Percentiles rank a stretch among this genome's conserved stretches.
These are phyloP conservation scores for Eulacestoma nigropectus DNA, from an alignment of 2,113 vertebrate genomes.

Conservation along the genomic window DNA sequence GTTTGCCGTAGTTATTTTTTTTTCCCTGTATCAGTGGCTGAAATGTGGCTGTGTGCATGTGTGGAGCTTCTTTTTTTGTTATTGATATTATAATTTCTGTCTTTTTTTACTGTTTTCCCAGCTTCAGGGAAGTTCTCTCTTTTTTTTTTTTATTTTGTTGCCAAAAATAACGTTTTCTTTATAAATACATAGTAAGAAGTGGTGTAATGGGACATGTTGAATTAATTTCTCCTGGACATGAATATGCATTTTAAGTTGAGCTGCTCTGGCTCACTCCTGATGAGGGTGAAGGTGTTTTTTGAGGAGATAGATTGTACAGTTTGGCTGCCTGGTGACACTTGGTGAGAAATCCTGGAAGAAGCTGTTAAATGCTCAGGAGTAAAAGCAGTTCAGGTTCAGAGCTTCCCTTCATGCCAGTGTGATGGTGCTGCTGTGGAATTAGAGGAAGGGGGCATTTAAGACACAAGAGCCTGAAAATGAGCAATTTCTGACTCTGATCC, in stretches of 20 bases:
- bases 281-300: not conserved
- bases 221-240: not conserved
- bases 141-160: not conserved
- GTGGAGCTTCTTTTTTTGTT: not conserved
- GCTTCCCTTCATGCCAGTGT: not conserved
- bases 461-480: not conserved
- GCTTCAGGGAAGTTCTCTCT: not conserved
- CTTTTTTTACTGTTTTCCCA: not conserved
- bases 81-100: not conserved
- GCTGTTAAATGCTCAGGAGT: constrained; percentile 49
- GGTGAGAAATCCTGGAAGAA: not conserved
- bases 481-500: not conserved
- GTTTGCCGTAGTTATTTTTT: not conserved
- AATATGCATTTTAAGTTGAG: not conserved
- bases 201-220: not conserved
- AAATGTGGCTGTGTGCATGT: not conserved
- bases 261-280: not conserved
- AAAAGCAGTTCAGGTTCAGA: not conserved
- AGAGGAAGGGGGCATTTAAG: not conserved
- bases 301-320: not conserved
- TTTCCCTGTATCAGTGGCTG: not conserved
- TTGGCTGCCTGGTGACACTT: not conserved
- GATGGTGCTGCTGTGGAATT: not conserved
- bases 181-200: not conserved
- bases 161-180: not conserved